These are phyloP conservation scores for Trachemys scripta DNA, from an alignment of 2,113 vertebrate genomes.

Conservation along the genomic window DNA sequence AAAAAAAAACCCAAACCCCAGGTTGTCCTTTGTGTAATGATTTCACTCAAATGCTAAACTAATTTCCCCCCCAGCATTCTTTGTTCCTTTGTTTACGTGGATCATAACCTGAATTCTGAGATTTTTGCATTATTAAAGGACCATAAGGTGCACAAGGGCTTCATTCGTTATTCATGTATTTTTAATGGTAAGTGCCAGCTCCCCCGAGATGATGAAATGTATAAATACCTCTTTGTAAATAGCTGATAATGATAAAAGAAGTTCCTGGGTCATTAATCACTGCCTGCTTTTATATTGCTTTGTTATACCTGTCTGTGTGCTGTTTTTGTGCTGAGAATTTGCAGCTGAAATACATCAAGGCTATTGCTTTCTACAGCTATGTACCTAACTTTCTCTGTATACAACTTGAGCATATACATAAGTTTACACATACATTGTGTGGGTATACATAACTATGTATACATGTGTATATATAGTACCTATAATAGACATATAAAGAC, in stretches of 20 bases:
- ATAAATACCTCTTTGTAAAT: slow-evolving; percentile 78
- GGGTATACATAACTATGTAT: background rate
- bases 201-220: slow-evolving; percentile 69
- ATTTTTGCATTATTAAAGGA: slow-evolving; percentile 78
- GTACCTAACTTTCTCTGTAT: background rate
- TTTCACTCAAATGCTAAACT: background rate
- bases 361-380: slow-evolving; percentile 11
- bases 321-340: slow-evolving; percentile 52
- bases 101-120: slow-evolving; percentile 68
- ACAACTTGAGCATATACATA: background rate
- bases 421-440: background rate
- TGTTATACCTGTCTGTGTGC: slow-evolving; percentile 31
- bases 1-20: rapidly evolving
- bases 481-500: background rate
- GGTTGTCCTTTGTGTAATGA: background rate
- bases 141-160: slow-evolving; percentile 62
- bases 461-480: background rate
- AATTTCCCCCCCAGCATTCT: background rate
- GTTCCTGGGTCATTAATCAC: slow-evolving; percentile 71
- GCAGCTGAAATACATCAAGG: slow-evolving; percentile 23
- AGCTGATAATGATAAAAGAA: slow-evolving; percentile 75
- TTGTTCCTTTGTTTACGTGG: slow-evolving; percentile 72
- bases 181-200: slow-evolving; percentile 79
- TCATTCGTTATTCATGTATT: slow-evolving; percentile 79
- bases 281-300: slow-evolving; percentile 68